Conservation (phyloP, 2,797 vertebrate species). For the Momotus momota region DNA sequence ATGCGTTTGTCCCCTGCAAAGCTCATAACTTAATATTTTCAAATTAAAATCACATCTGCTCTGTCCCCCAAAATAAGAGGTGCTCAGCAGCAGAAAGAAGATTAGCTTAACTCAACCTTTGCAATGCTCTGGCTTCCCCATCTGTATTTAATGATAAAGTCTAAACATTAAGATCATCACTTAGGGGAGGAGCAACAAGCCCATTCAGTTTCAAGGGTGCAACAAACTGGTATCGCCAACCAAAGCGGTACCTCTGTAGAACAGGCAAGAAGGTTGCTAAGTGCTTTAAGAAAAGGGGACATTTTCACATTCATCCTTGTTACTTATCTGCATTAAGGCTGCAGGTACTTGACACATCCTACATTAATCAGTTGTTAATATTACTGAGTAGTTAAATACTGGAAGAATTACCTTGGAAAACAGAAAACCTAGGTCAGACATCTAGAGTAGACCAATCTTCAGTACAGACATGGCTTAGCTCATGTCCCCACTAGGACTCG, state of each 20-base stretch:
- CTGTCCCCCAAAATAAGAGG: background rate
- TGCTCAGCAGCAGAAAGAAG: background rate
- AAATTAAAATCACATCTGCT: background rate
- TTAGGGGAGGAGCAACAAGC: background rate
- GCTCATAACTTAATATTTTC: background rate
- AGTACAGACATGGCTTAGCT: background rate
- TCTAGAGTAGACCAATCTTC: background rate
- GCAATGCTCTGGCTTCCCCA: background rate
- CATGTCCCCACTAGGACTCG: accelerated
- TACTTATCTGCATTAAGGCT: background rate
- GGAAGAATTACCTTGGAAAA: background rate
- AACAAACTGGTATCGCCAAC: background rate
- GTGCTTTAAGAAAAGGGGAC: background rate
- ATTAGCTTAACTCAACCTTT: background rate
- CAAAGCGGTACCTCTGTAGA: background rate
- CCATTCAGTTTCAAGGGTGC: background rate
- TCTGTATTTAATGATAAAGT: background rate
- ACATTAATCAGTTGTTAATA: background rate
- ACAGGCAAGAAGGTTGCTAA: background rate
- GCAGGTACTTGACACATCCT: background rate
- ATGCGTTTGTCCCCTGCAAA: background rate
- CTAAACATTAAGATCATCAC: background rate
- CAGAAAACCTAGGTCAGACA: background rate
- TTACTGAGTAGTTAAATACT: background rate
- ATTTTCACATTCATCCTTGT: background rate